Evolutionary conservation across 2,888 invertebrate species (phyloP), one percentile per base, ranked within the genome.

Genomic region (Cephalotes varians): DNA sequence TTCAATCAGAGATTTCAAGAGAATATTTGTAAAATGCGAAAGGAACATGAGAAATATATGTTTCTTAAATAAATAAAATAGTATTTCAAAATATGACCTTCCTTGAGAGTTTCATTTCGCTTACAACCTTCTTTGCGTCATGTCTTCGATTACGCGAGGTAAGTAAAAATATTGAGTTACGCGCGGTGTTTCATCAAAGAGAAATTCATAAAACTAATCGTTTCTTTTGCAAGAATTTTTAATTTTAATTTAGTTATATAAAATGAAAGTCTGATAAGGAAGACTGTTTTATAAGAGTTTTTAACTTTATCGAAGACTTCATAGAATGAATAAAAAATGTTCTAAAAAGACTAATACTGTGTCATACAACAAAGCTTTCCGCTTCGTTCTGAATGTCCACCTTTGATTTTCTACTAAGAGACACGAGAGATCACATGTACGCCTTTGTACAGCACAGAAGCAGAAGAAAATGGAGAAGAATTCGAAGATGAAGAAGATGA

Each of bases 391-490:
- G 12, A 51, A 37, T 51, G 49, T 54, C 34, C 49, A 37, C 51
- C 51, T 37, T 76, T 51, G n/a, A n/a, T 51, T 64, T 15, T 37
- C 62, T 76, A n/a, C 28, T 12, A 40, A 64, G 9, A 51, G 80
- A 60, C 71, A 72, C 65, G 58, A 85, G 64, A 40, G 37, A 51
- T 81, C 84, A 71, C 54, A 49, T 15, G 72, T n/a, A 47, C 72
- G 64, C 47, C 79, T 87, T 87, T 83, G 85, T 83, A 83, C 76
- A 77, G 83, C 40, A 76, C 77, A 54, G 84, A 64, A 80, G 73
- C 56, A 69, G 85, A 47, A 81, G 84, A 81, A 77, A 72, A 64
- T 21, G 82, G 74, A 56, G 74, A 81, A 76, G 67, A 81, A 82
- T 51, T 54, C 9, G 73, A 72, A 21, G 65, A 67, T 40, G 60